phyloP scores from a whole-genome alignment of 2,797 vertebrate species.

The Amazonetta brasiliensis region DNA sequence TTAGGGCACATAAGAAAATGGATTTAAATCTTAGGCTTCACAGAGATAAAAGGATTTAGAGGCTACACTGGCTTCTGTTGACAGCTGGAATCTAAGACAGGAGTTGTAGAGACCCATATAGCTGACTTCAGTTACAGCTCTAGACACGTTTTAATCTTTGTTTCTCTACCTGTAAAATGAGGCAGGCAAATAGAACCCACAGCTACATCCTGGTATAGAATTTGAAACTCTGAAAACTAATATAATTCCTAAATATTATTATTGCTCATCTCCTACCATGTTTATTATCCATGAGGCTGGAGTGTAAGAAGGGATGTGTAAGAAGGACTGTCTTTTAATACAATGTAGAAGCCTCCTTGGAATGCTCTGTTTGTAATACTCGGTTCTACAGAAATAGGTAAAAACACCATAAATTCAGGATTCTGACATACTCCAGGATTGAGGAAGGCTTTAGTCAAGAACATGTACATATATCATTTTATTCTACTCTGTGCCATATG shows the following conservation, averaged over 20 bases:
- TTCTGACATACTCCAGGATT: neutral
- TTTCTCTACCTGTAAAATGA: neutral
- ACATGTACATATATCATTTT: neutral
- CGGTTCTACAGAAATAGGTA: neutral
- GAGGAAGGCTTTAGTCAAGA: neutral
- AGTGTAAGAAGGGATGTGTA: neutral
- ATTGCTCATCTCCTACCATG: neutral
- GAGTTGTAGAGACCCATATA: neutral
- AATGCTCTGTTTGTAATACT: neutral
- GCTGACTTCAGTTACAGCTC: neutral
- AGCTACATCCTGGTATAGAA: neutral
- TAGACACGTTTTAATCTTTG: neutral
- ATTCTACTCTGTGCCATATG: neutral
- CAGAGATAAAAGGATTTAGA: neutral
- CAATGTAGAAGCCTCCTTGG: neutral
- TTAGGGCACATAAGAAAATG: neutral
- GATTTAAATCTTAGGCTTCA: neutral
- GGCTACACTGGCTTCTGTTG: neutral
- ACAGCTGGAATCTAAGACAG: neutral
- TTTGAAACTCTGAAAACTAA: neutral
- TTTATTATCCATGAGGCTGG: neutral
- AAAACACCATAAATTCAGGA: conserved; percentile 21
- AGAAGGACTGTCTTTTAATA: neutral
- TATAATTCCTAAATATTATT: neutral
- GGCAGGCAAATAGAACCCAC: neutral